phyloP scores from a whole-genome alignment of 2,797 vertebrate genomes.

The Syndactyla subalaris region DNA sequence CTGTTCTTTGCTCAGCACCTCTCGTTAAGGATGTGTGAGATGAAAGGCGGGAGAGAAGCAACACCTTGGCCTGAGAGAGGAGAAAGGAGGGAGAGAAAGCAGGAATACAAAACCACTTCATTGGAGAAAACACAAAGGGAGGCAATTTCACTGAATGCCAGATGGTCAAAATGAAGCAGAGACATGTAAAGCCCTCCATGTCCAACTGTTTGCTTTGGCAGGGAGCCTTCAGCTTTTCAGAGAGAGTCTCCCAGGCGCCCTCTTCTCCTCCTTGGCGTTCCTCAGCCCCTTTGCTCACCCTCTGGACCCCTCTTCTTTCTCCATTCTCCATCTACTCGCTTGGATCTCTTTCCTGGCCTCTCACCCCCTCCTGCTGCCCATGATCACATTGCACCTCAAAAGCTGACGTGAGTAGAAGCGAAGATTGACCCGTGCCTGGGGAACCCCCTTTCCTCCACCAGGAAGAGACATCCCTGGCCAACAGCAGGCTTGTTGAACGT shows the following conservation, averaged over 20 bases:
- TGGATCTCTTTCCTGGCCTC: not conserved
- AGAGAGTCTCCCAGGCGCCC: not conserved
- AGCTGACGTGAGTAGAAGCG: accelerated
- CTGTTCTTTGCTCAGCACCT: not conserved
- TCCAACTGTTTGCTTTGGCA: constrained; percentile 68
- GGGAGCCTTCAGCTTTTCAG: not conserved
- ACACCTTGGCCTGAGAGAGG: not conserved
- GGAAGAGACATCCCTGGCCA: accelerated
- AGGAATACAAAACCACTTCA: not conserved
- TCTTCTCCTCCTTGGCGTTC: not conserved
- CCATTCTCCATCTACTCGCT: not conserved
- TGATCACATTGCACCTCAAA: accelerated
- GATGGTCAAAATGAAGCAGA: constrained; percentile 57
- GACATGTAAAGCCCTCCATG: constrained; percentile 4
- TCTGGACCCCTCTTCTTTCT: not conserved
- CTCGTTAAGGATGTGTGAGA: accelerated
- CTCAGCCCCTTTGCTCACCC: not conserved
- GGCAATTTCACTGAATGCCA: constrained; percentile 47
- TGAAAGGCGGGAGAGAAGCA: not conserved
- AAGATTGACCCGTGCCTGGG: accelerated
- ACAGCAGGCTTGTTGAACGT: accelerated
- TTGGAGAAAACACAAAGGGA: constrained; percentile 10
- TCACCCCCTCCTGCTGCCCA: not conserved
- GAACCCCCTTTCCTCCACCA: not conserved
- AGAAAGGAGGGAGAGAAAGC: not conserved